Conservation (phyloP, 1,140 invertebrate genomes). For the Hesperophylax magnus region DNA sequence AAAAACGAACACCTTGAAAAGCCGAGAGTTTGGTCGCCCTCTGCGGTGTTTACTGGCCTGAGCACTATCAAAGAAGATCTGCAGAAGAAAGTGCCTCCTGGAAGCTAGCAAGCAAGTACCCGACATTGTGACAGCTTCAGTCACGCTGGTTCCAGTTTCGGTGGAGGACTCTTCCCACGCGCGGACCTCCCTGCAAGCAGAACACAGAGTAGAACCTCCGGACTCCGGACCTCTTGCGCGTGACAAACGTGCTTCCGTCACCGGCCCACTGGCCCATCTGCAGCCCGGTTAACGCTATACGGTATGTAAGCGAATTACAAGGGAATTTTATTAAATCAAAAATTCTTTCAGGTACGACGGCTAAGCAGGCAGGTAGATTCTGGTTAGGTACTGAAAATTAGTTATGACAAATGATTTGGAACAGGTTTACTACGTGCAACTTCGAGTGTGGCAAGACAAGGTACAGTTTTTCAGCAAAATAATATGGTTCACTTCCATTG, state of each 20-base stretch:
- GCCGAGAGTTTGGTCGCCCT: not conserved
- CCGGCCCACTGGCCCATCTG: not conserved
- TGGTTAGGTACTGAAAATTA: too few relatives aligned
- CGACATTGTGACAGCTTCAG: not conserved
- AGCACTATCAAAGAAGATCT: not conserved
- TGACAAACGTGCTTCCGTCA: slow-evolving; percentile 5
- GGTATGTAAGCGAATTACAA: too few relatives aligned
- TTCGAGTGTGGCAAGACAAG: too few relatives aligned
- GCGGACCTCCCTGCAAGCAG: slow-evolving; percentile 8
- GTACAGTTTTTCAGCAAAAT: too few relatives aligned
- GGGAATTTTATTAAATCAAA: too few relatives aligned
- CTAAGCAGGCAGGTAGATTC: too few relatives aligned
- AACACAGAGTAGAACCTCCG: not conserved
- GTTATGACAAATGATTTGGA: too few relatives aligned
- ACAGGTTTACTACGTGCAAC: too few relatives aligned
- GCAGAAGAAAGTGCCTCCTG: not conserved
- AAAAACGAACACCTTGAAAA: not conserved
- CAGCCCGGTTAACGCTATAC: not conserved
- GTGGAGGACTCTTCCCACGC: slow-evolving; percentile 17
- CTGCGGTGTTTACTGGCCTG: not conserved
- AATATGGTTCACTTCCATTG: too few relatives aligned
- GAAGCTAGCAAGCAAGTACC: not conserved
- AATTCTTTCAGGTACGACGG: too few relatives aligned
- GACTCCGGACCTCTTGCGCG: not conserved
- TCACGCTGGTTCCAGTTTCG: not conserved